phyloP scores from a whole-genome alignment of 30 jellyfish, hydroid and myxozoan species.

The Chrysaora quinquecirrha region DNA sequence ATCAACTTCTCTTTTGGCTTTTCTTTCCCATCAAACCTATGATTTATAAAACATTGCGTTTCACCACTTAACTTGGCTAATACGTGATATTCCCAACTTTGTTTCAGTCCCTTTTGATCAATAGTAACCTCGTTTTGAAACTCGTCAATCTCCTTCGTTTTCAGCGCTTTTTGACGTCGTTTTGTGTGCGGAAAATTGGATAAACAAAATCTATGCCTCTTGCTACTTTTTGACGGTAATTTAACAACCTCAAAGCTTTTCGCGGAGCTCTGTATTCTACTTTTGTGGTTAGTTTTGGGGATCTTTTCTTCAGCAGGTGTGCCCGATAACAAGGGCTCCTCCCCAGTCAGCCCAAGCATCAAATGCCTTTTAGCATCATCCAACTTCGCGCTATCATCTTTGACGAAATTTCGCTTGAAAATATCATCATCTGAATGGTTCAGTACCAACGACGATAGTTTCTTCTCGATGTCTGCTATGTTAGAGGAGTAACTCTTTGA shows the following conservation, averaged over 20 bases:
- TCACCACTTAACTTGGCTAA: conserved; percentile 60
- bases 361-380: too few species aligned
- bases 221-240: conserved; percentile 51
- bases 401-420: conserved; percentile 27
- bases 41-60: conserved; percentile 59
- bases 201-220: conserved; percentile 55
- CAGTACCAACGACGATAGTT: conserved; percentile 33
- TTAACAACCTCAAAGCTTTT: background rate
- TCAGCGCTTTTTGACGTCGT: conserved; percentile 1
- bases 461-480: conserved; percentile 54
- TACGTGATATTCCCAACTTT: conserved; percentile 66
- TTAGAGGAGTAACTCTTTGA: conserved; percentile 12
- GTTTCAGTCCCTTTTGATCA: conserved; percentile 67
- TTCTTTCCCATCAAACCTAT: conserved; percentile 73
- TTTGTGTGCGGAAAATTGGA: conserved; percentile 58
- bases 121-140: conserved; percentile 60
- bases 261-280: too few species aligned
- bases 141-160: conserved; percentile 50
- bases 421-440: conserved; percentile 63
- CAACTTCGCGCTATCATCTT: conserved; percentile 24
- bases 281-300: too few species aligned
- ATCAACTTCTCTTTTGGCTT: conserved; percentile 61
- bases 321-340: too few species aligned
- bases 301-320: too few species aligned
- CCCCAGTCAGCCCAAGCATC: too few species aligned